Evolutionary conservation across 2,113 vertebrate species (phyloP), one percentile per base, ranked within the genome.

Genomic region (Plectropomus leopardus): DNA sequence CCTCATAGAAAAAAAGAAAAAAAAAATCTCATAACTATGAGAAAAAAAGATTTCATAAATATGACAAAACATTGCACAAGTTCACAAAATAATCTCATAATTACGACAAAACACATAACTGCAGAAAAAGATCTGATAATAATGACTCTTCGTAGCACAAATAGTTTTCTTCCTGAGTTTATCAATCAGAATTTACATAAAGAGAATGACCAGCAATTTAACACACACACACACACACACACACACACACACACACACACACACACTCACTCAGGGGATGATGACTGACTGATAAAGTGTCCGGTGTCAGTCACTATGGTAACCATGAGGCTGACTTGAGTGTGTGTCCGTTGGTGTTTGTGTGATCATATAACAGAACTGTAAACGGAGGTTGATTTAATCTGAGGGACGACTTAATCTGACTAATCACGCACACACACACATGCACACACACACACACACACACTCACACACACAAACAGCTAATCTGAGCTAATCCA

Each of bases 401-500:
- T 83, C 82, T 78, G 10, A n/a, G 21, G 71, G 60, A 72, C 28
- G 7, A 1, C 47, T 54, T 80, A 90, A 88, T 88, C 86, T 64
- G 75, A 50, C 72, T 84, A 86, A 77, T 89, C 55, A 47, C 53
- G 0, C 58, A 57, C 68, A 40, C 60, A 26, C 66, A 34, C 63
- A 36, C 34, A 34, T 58, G 54, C 51, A 30, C 77, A 47, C 76
- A 70, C 51, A 71, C 65, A 70, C 72, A 65, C 58, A 58, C 58
- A 71, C 30, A 64, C 54, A 54, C 71, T 78, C 63, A 85, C 45
- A 82, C 68, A 86, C 68, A 60, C 51, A 76, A 11, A 9, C 0
- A 34, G 30, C 30, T 89, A 91, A 91, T 91, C 87, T 40, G 69
- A 9, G 63, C 76, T 92, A 90, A 92, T 91, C 88, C 51, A 26